phyloP scores from a whole-genome alignment of 2,113 vertebrate species.

The Hyaena hyaena region DNA sequence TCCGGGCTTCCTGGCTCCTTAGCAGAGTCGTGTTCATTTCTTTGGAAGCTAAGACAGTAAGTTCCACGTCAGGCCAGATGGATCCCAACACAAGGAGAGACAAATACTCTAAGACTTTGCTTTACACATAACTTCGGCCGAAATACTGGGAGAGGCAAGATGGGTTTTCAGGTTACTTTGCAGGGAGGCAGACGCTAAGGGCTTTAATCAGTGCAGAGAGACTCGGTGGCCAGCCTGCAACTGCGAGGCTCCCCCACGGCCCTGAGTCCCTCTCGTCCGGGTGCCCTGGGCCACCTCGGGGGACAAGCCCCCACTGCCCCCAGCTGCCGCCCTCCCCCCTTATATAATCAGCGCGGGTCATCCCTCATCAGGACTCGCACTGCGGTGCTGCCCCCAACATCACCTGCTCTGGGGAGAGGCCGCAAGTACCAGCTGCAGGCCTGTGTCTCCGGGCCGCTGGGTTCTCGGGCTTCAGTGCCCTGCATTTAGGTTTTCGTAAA shows the following conservation, averaged over 20 bases:
- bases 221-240: not conserved
- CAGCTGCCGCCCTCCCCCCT: not conserved
- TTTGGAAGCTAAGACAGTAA: constrained; percentile 8
- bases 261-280: not conserved
- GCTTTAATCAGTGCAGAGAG: not conserved
- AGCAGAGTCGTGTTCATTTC: constrained; percentile 1
- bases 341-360: not conserved
- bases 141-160: not conserved
- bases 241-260: rapidly evolving
- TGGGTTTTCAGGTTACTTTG: not conserved
- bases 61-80: not conserved
- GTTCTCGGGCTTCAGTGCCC: no score
- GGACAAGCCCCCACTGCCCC: not conserved
- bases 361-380: rapidly evolving
- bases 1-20: not conserved
- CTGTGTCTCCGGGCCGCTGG: not conserved
- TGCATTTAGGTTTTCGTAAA: not conserved
- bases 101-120: not conserved
- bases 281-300: not conserved
- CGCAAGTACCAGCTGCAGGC: rapidly evolving
- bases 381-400: not conserved
- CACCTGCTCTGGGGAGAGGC: not conserved
- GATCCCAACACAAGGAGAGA: not conserved
- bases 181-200: not conserved
- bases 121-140: not conserved